These are phyloP conservation scores for Picus viridis DNA, from an alignment of 2,797 vertebrate genomes.

Conservation along the genomic window DNA sequence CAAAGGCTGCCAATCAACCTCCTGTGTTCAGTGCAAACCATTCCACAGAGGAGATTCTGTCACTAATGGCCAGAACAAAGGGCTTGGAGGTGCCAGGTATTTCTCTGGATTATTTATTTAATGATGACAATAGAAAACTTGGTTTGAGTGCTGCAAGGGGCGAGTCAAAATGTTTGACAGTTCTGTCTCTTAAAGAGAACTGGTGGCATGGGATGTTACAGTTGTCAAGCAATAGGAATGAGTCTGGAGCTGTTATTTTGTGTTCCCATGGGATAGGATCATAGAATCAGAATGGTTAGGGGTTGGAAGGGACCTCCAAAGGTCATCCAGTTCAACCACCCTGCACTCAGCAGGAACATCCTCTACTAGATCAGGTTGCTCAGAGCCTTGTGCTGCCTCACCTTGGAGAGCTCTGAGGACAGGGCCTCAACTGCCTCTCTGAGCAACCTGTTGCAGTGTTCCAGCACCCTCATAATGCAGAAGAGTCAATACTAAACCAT, in stretches of 20 bases:
- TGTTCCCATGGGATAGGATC: background rate
- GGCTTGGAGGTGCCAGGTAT: conserved; percentile 91
- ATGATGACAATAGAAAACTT: background rate
- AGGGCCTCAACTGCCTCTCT: no score
- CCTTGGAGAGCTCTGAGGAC: no score
- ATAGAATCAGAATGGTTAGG: background rate
- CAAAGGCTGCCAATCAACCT: conserved; percentile 79
- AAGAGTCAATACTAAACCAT: background rate
- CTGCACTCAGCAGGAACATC: background rate
- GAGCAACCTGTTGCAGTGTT: no score
- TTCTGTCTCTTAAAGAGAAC: background rate
- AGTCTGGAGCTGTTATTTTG: background rate
- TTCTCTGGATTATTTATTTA: conserved; percentile 47
- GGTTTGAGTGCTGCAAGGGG: background rate
- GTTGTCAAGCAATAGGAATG: no score
- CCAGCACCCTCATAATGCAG: no score
- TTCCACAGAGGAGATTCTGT: conserved; percentile 94
- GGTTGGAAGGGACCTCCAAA: no score
- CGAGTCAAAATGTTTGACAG: background rate
- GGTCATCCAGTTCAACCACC: no score
- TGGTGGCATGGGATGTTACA: background rate
- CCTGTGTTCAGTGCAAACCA: conserved; percentile 91
- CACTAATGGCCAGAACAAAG: conserved; percentile 93
- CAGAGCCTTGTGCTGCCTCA: no score
- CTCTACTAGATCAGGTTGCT: background rate